These are phyloP conservation scores for Chloroclystis v-ata DNA, from an alignment of 2,888 invertebrate species.

Conservation along the genomic window DNA sequence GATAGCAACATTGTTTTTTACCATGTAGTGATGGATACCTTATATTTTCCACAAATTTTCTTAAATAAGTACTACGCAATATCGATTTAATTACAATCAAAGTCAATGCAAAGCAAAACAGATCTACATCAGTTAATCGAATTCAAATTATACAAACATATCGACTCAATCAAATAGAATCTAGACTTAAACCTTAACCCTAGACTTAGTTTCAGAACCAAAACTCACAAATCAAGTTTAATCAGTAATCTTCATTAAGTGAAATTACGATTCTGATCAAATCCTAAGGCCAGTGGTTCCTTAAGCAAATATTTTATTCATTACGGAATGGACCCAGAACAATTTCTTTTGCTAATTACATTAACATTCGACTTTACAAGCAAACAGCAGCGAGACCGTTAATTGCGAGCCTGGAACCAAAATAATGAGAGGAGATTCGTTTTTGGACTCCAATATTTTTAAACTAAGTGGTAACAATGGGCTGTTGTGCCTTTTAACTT, in stretches of 20 bases:
- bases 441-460: not conserved
- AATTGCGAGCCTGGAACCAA: constrained; percentile 19
- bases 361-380: constrained; percentile 63
- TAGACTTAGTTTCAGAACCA: no score
- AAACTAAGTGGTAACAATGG: not conserved
- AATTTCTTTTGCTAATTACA: constrained; percentile 53
- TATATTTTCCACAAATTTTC: no score
- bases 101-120: not conserved
- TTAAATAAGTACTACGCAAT: no score
- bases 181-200: not conserved
- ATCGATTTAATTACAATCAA: no score
- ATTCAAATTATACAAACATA: not conserved
- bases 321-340: constrained; percentile 30
- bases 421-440: constrained; percentile 2
- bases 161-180: not conserved
- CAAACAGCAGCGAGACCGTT: constrained; percentile 26
- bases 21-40: no score
- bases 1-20: no score
- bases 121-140: not conserved
- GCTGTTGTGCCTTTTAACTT: no score
- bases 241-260: constrained; percentile 5
- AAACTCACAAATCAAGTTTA: no score
- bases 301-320: constrained; percentile 29
- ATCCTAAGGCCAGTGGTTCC: constrained; percentile 17
- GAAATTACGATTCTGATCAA: constrained; percentile 18